phyloP scores from a whole-genome alignment of 2,113 vertebrate genomes.

The Thermophis baileyi region DNA sequence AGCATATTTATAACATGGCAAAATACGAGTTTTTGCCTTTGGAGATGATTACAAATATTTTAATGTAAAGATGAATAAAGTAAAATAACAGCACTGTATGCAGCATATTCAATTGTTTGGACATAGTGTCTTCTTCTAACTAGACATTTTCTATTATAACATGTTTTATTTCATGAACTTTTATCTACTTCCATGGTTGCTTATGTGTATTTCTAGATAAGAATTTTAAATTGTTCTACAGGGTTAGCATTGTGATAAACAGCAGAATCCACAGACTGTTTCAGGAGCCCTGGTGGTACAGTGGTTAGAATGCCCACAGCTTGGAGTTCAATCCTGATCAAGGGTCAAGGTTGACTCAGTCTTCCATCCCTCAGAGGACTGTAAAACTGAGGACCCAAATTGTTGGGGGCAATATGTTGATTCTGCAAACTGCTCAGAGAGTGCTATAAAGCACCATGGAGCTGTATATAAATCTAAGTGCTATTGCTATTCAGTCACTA shows the following conservation, averaged over 20 bases:
- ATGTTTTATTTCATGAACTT: neutral
- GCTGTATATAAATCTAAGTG: neutral
- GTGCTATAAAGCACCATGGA: no score
- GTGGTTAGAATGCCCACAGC: no score
- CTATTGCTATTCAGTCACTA: neutral
- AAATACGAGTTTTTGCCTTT: neutral
- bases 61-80: neutral
- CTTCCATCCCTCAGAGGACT: no score
- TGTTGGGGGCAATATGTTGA: no score
- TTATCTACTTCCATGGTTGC: conserved; percentile 13
- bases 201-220: neutral
- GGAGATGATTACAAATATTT: neutral
- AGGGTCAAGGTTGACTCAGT: no score
- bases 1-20: neutral
- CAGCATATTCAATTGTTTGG: neutral
- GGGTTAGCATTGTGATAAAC: neutral
- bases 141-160: neutral
- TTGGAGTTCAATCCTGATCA: no score
- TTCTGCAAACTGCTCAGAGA: no score
- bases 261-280: neutral
- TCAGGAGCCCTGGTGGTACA: neutral
- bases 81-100: neutral
- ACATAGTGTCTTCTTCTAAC: neutral
- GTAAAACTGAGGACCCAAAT: no score
- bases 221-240: neutral